Percentiles rank a stretch among this genome's conserved stretches.
These are phyloP conservation scores for Brachionus rotundiformis DNA, from an alignment of 1,140 invertebrate genomes.

Conservation along the genomic window DNA sequence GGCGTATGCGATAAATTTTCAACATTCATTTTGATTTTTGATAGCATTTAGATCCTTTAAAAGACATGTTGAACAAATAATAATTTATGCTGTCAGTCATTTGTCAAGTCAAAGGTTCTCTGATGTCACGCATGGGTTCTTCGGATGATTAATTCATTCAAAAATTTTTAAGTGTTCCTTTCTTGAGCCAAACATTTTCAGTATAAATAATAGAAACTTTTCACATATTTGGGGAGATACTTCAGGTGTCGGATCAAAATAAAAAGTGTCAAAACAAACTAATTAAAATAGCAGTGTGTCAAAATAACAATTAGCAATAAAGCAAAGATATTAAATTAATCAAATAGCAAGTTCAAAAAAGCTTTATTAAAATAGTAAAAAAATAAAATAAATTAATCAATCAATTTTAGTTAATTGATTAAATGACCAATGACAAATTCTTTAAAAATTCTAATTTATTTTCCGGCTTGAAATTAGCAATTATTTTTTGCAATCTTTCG, in stretches of 20 bases:
- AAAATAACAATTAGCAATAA: neutral
- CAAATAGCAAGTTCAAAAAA: neutral
- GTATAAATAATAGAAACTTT: too few species aligned
- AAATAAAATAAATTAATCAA: neutral
- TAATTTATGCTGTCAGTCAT: neutral
- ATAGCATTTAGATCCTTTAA: neutral
- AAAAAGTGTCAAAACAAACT: neutral
- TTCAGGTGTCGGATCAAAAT: neutral
- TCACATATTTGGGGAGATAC: too few species aligned
- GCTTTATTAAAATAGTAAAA: too few species aligned
- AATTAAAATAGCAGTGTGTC: neutral
- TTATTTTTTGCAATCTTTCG: neutral
- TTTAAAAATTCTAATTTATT: conserved; percentile 25
- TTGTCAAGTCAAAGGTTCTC: neutral
- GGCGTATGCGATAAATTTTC: neutral
- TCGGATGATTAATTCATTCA: too few species aligned
- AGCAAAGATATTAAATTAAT: neutral
- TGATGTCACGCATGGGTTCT: too few species aligned
- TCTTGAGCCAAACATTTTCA: too few species aligned
- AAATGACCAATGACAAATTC: neutral
- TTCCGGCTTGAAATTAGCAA: neutral
- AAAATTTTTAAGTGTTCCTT: too few species aligned
- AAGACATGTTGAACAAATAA: neutral
- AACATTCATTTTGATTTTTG: neutral
- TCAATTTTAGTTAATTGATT: neutral